Percentiles rank a stretch among this genome's conserved stretches.
phyloP scores from a whole-genome alignment of 2,113 vertebrate species.

The Engraulis encrasicolus region DNA sequence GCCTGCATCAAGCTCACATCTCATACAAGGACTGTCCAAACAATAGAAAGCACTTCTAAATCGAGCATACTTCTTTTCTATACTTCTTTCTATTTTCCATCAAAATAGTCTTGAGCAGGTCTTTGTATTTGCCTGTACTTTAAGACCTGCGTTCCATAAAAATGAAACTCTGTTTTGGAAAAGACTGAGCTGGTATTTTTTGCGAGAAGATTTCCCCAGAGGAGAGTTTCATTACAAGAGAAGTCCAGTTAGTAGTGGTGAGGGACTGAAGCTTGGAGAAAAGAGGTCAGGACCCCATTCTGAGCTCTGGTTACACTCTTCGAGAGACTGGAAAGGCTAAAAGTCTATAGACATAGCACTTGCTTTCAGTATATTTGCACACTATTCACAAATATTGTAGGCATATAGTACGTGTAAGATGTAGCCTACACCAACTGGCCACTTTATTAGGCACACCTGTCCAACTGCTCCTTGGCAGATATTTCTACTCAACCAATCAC shows the following conservation, averaged over 20 bases:
- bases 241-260: neutral
- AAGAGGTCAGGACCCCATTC: neutral
- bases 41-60: neutral
- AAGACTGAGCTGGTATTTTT: neutral
- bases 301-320: neutral
- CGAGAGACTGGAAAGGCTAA: neutral
- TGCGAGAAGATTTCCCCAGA: neutral
- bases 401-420: too few relatives aligned
- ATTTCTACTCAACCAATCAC: too few relatives aligned
- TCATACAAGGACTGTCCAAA: neutral
- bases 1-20: neutral
- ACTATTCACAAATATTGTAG: too few relatives aligned
- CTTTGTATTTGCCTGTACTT: neutral
- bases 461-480: too few relatives aligned
- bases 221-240: neutral
- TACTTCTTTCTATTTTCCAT: neutral
- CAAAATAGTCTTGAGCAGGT: neutral
- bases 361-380: neutral
- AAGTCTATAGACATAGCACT: neutral
- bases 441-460: too few relatives aligned
- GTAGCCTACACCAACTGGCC: too few relatives aligned
- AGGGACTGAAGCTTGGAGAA: neutral
- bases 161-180: neutral
- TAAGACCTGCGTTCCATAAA: neutral
- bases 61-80: neutral